Percentiles rank a stretch among this genome's conserved stretches.
Evolutionary conservation across 2,113 vertebrate genomes (phyloP).

Genomic region (Paratilapia polleni): DNA sequence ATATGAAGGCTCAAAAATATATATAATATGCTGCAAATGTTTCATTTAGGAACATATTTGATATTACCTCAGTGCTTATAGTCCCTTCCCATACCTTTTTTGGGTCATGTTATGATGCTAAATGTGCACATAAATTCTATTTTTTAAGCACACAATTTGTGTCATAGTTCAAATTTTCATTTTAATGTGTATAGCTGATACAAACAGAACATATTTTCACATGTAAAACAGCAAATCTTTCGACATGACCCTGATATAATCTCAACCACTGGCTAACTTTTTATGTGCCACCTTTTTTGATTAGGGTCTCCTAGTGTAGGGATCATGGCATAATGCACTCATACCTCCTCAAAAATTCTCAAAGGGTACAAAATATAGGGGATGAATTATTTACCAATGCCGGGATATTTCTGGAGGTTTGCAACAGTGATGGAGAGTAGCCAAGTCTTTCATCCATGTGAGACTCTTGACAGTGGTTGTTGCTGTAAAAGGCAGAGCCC

Average conservation of each 20-base stretch:
- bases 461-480: slow-evolving; percentile 78
- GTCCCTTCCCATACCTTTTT: neutral
- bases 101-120: neutral
- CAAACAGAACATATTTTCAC: neutral
- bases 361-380: slow-evolving; percentile 82
- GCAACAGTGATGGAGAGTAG: slow-evolving; percentile 70
- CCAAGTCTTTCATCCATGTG: slow-evolving; percentile 78
- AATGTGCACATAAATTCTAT: neutral
- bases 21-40: neutral
- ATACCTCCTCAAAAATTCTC: slow-evolving; percentile 72
- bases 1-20: neutral
- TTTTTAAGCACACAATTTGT: neutral
- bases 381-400: slow-evolving; percentile 82
- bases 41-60: neutral
- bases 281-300: slow-evolving; percentile 49
- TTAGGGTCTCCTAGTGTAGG: slow-evolving; percentile 38
- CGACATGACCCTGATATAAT: slow-evolving; percentile 7
- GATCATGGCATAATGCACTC: slow-evolving; percentile 65
- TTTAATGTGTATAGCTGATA: neutral
- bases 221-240: neutral
- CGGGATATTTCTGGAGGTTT: slow-evolving; percentile 74
- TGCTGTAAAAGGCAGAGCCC: slow-evolving; percentile 77
- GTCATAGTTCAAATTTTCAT: neutral
- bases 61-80: neutral
- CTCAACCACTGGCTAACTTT: slow-evolving; percentile 28